Base-by-base conservation (phyloP, 2,113 vertebrate genomes). In the Ifrita kowaldi region DNA sequence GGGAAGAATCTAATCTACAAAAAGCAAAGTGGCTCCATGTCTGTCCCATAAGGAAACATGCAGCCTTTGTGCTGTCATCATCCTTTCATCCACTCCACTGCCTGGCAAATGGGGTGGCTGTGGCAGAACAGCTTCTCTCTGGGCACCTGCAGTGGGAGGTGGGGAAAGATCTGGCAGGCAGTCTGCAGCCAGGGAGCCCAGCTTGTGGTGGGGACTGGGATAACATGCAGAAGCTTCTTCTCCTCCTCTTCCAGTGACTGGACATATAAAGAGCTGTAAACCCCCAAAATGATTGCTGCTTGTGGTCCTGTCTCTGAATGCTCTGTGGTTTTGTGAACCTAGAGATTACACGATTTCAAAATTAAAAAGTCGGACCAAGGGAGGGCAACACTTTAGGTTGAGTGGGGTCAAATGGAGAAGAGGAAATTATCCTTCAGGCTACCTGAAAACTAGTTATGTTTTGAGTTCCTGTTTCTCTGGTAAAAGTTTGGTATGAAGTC, bases 21-120 rank as follows among this genome's bases (percentile, higher is more conserved):
- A 80, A 91, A 65, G 11, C 26, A 42, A 78, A 68, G 63, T 1
- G 2, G 5, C 60, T 75, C 37, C 13, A 15, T 67, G 77, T 80
- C 22, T 74, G 37, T 21, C 26, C 32, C 0, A 0, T 10, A 19
- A 33, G 28, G 57, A 67, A 81, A 47, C 22, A 44, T 0, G 0
- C 6, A 77, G 56, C 21, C 56, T 82, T 73, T 16, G 16, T 30
- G 16, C 55, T 11, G 0, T 47, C 44, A 35, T 35, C 3, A 3
- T 55, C 10, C 17, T 71, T 26, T 18, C 52, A 7, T 10, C 39
- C 20, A 7, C n/a, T 62, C n/a, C 1, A 0, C 16, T 59, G 55
- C 41, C 57, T 32, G 10, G 22, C 6, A 28, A 23, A 28, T 0
- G 0, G 9, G 3, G 8, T 16, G 44, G 22, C 46, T 49, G 2